A percentile compares a stretch with the other conserved stretches of the same genome.
These are phyloP conservation scores for Enteromius radiatus DNA, from an alignment of 2,797 vertebrate species.

Conservation along the genomic window DNA sequence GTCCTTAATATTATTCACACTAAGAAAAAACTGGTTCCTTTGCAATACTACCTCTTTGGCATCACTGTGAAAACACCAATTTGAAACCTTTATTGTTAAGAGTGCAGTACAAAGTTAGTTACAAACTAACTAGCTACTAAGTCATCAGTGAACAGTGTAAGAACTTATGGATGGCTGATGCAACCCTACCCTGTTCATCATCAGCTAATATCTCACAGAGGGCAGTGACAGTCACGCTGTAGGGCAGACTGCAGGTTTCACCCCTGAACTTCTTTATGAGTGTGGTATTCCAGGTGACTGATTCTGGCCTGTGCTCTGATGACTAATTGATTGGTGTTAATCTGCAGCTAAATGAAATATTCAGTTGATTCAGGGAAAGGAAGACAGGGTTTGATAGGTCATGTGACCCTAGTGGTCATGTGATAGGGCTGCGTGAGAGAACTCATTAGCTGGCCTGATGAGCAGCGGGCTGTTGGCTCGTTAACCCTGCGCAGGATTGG, in stretches of 20 bases:
- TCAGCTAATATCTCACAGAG: slow-evolving; percentile 24
- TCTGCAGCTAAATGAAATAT: slow-evolving; percentile 82
- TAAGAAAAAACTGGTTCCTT: neutral
- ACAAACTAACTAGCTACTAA: neutral
- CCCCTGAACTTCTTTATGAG: slow-evolving; percentile 59
- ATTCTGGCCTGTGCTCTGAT: slow-evolving; percentile 61
- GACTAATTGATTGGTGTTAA: slow-evolving; percentile 69
- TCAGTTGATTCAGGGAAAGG: slow-evolving; percentile 79
- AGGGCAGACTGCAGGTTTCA: slow-evolving; percentile 36
- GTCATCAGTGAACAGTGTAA: neutral
- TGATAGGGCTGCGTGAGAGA: slow-evolving; percentile 60
- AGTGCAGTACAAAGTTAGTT: neutral
- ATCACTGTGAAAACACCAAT: neutral
- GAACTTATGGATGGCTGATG: neutral
- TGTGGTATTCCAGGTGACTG: slow-evolving; percentile 47
- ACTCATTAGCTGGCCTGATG: slow-evolving; percentile 59
- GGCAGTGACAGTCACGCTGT: neutral
- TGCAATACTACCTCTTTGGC: neutral
- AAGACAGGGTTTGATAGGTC: slow-evolving; percentile 66
- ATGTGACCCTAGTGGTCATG: slow-evolving; percentile 63
- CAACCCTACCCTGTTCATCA: slow-evolving; percentile 23
- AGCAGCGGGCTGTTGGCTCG: slow-evolving; percentile 50
- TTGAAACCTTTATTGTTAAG: neutral
- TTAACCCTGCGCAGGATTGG: slow-evolving; percentile 56
- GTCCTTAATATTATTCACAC: neutral